Percentiles rank a stretch among this genome's conserved stretches.
Evolutionary conservation across 2,113 vertebrate species (phyloP).

Genomic region (Oncorhynchus gorbuscha): DNA sequence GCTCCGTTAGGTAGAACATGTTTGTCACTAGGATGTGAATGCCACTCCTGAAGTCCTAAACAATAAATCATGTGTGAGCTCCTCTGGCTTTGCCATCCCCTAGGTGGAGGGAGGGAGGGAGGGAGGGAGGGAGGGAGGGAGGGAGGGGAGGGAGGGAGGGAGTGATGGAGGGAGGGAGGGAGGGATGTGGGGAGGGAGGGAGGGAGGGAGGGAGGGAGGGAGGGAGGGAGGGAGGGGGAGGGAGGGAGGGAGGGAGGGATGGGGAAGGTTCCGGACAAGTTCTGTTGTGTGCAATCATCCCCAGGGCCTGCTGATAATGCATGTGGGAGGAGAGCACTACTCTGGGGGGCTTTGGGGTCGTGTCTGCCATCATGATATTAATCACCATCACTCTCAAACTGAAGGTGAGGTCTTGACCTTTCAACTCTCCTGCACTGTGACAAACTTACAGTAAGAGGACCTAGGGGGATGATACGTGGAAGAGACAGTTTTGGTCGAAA

Average conservation of each 20-base stretch:
- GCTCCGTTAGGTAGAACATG: neutral
- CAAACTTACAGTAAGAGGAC: neutral
- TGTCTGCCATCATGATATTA: constrained; percentile 68
- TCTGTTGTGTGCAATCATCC: neutral
- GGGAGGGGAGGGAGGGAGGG: no score
- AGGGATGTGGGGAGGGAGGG: neutral
- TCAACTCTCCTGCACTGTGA: neutral
- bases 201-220: no score
- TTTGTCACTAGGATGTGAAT: neutral
- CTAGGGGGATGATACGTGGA: neutral
- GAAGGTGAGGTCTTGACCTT: constrained; percentile 67
- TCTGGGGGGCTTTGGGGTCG: constrained; percentile 73
- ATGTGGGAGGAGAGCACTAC: constrained; percentile 68
- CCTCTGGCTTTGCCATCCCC: neutral
- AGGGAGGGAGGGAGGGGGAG: no score
- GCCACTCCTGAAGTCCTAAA: neutral
- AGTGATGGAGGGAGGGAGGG: no score
- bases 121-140: neutral
- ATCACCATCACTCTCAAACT: constrained; percentile 71
- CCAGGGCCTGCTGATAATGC: constrained; percentile 78
- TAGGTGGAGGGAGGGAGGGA: neutral
- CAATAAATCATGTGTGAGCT: neutral
- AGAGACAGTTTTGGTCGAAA: neutral
- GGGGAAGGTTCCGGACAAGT: neutral
- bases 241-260: neutral